These are phyloP conservation scores for Carassius auratus DNA, from an alignment of 2,113 vertebrate species.

Conservation along the genomic window DNA sequence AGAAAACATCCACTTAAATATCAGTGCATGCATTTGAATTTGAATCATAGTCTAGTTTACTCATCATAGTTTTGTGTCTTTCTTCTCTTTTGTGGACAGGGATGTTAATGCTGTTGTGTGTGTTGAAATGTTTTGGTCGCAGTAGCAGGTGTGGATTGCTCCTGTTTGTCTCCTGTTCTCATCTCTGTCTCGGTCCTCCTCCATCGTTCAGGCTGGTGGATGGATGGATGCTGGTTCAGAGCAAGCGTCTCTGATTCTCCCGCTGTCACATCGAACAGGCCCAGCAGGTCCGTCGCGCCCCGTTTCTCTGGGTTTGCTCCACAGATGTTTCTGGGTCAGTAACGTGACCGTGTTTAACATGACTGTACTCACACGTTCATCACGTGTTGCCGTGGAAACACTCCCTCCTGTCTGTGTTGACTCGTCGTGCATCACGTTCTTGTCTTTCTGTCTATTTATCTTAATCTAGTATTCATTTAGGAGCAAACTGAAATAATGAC, in stretches of 20 bases:
- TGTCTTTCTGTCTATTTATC: neutral
- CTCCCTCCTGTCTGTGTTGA: neutral
- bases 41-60: neutral
- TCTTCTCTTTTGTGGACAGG: neutral
- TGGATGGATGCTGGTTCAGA: neutral
- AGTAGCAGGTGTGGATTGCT: neutral
- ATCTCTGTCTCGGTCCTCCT: neutral
- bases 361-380: neutral
- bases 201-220: neutral
- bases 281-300: neutral
- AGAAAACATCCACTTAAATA: neutral
- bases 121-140: neutral
- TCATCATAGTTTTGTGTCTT: neutral
- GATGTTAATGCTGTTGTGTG: neutral
- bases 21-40: neutral
- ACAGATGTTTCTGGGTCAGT: constrained; percentile 17
- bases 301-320: constrained; percentile 4
- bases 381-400: neutral
- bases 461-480: neutral
- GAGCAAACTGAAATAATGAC: neutral
- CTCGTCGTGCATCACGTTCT: neutral
- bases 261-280: neutral
- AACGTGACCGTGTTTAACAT: neutral
- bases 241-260: neutral
- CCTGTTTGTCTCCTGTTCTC: neutral